Percentiles rank a stretch among this genome's conserved stretches.
Conservation (phyloP, 2,113 vertebrate species). For the Silurus glanis region DNA sequence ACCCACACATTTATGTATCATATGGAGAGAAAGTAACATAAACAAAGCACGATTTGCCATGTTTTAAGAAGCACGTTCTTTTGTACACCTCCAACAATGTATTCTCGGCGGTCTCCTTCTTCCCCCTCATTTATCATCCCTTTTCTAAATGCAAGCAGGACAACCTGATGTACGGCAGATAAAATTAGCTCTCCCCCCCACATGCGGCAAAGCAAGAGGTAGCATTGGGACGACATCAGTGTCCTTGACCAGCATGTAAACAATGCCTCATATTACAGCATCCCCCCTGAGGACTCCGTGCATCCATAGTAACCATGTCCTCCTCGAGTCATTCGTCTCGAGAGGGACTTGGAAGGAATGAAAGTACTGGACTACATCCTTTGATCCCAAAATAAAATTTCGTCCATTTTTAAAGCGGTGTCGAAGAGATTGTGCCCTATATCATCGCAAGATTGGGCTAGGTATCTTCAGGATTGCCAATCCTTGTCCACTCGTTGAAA, state of each 20-base stretch:
- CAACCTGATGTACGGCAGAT: constrained; percentile 24
- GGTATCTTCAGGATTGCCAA: background rate
- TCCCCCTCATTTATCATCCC: constrained; percentile 12
- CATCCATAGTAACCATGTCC: constrained; percentile 46
- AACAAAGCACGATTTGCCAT: background rate
- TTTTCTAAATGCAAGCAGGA: constrained; percentile 2
- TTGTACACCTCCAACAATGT: background rate
- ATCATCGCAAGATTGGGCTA: background rate
- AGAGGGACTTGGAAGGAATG: background rate
- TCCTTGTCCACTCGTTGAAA: background rate
- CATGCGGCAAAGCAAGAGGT: constrained; percentile 27
- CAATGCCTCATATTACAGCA: constrained; percentile 50
- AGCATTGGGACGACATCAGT: constrained; percentile 33
- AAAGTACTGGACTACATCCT: background rate
- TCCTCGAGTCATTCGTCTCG: background rate
- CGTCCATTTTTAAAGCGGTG: background rate
- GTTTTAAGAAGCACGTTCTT: background rate
- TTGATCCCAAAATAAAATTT: background rate
- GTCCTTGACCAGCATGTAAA: constrained; percentile 53
- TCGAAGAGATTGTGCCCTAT: background rate
- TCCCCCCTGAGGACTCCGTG: constrained; percentile 33
- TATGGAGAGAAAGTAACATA: background rate
- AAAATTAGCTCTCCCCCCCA: constrained; percentile 37
- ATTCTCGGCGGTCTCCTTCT: background rate
- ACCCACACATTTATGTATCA: background rate